These are phyloP conservation scores for Andricus grossulariae DNA, from an alignment of 1,140 invertebrate species.

Conservation along the genomic window DNA sequence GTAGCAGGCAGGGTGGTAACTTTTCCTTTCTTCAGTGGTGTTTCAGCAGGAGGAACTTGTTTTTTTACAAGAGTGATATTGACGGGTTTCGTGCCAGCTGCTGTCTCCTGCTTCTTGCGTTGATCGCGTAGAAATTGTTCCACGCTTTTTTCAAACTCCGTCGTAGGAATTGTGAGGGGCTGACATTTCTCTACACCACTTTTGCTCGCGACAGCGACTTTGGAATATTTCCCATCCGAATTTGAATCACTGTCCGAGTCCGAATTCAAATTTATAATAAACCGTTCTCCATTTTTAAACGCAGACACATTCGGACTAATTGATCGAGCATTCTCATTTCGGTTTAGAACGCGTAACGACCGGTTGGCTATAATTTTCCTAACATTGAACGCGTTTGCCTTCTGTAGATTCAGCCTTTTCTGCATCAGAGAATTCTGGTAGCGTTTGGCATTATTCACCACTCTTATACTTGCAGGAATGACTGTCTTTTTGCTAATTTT, in stretches of 20 bases:
- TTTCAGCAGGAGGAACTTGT: background rate
- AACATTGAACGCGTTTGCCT: constrained; percentile 47
- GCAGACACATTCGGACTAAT: constrained; percentile 46
- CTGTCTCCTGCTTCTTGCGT: constrained; percentile 67
- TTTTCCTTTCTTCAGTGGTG: constrained; percentile 3
- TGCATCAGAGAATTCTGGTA: constrained; percentile 61
- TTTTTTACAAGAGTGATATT: constrained; percentile 19
- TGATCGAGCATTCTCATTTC: constrained; percentile 38
- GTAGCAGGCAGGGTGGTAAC: constrained; percentile 34
- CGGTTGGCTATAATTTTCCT: constrained; percentile 39
- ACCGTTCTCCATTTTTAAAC: constrained; percentile 50
- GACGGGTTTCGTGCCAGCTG: constrained; percentile 37
- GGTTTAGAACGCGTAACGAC: constrained; percentile 26
- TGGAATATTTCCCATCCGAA: constrained; percentile 38
- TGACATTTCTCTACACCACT: constrained; percentile 36
- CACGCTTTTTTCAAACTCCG: constrained; percentile 70
- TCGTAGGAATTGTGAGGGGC: constrained; percentile 50
- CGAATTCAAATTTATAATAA: constrained; percentile 68
- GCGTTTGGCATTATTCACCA: constrained; percentile 66
- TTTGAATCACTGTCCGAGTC: constrained; percentile 71
- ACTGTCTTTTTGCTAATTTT: constrained; percentile 57
- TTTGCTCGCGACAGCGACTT: constrained; percentile 19
- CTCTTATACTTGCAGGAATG: constrained; percentile 60
- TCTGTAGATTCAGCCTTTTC: constrained; percentile 60
- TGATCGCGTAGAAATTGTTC: constrained; percentile 68